Percentiles rank a stretch among this genome's conserved stretches.
Conservation (phyloP, 2,113 vertebrate species). For the Pipa parva region DNA sequence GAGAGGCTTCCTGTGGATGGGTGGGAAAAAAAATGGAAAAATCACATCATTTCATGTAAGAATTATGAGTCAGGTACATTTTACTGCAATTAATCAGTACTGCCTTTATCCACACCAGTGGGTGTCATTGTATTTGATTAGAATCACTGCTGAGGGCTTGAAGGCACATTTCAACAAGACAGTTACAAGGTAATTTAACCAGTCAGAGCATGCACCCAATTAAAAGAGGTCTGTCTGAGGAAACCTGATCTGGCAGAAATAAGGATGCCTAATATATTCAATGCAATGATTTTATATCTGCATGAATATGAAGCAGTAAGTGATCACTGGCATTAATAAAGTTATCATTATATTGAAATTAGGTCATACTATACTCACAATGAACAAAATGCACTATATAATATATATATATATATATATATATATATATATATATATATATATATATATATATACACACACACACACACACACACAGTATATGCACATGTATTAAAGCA, state of each 20-base stretch:
- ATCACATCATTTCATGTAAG: conserved; percentile 38
- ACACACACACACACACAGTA: no score
- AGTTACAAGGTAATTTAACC: conserved; percentile 39
- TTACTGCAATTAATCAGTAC: conserved; percentile 44
- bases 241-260: conserved; percentile 13
- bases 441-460: no score
- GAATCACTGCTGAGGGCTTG: conserved; percentile 40
- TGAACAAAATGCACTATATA: no score
- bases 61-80: conserved; percentile 43
- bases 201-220: conserved; percentile 24
- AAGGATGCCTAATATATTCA: conserved; percentile 20
- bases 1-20: conserved; percentile 1
- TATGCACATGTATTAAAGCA: no score
- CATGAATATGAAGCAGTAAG: not conserved
- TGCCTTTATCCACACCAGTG: conserved; percentile 39
- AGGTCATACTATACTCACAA: no score
- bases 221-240: conserved; percentile 29
- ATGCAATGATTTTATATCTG: not conserved
- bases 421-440: no score
- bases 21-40: conserved; percentile 19
- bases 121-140: conserved; percentile 36
- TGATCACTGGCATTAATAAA: not conserved
- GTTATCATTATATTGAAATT: not conserved
- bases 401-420: no score
- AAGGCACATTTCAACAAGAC: conserved; percentile 43